These are phyloP conservation scores for Kryptolebias ocellatus DNA, from an alignment of 2,797 vertebrate genomes.

Conservation along the genomic window DNA sequence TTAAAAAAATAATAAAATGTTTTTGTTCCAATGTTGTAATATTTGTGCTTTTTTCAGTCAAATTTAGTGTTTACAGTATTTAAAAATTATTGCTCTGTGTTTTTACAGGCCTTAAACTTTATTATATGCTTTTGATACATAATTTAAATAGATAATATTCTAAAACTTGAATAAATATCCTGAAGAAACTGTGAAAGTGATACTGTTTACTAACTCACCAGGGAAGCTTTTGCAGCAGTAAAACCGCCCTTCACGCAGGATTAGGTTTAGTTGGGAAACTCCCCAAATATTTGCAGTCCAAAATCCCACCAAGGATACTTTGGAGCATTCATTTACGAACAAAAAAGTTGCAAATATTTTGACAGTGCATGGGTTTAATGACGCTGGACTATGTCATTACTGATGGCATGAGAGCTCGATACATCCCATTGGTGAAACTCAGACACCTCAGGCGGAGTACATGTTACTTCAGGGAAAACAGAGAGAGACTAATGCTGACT, in stretches of 20 bases:
- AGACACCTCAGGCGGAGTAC: slow-evolving; percentile 50
- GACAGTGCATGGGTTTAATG: slow-evolving; percentile 58
- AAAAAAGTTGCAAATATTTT: slow-evolving; percentile 58
- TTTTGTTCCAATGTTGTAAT: too few species aligned
- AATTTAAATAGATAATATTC: too few species aligned
- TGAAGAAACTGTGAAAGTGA: neutral
- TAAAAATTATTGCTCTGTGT: too few species aligned
- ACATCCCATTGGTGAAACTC: slow-evolving; percentile 49
- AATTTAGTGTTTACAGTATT: too few species aligned
- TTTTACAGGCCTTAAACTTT: too few species aligned
- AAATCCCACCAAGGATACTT: slow-evolving; percentile 31
- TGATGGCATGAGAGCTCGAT: slow-evolving; percentile 57
- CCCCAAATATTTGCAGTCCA: slow-evolving; percentile 25
- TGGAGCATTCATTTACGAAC: slow-evolving; percentile 27
- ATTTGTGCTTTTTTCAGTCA: too few species aligned
- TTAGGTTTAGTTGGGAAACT: slow-evolving; percentile 17
- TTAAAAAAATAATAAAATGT: too few species aligned
- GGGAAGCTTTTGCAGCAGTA: neutral
- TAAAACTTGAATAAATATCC: neutral
- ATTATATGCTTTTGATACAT: too few species aligned
- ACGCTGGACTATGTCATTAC: slow-evolving; percentile 61
- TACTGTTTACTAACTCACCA: neutral
- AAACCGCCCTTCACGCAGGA: slow-evolving; percentile 8
- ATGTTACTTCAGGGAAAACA: slow-evolving; percentile 71
- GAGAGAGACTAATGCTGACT: slow-evolving; percentile 56